Conservation (phyloP, 2,888 invertebrate genomes). For the Tenthredo scrophulariae region DNA sequence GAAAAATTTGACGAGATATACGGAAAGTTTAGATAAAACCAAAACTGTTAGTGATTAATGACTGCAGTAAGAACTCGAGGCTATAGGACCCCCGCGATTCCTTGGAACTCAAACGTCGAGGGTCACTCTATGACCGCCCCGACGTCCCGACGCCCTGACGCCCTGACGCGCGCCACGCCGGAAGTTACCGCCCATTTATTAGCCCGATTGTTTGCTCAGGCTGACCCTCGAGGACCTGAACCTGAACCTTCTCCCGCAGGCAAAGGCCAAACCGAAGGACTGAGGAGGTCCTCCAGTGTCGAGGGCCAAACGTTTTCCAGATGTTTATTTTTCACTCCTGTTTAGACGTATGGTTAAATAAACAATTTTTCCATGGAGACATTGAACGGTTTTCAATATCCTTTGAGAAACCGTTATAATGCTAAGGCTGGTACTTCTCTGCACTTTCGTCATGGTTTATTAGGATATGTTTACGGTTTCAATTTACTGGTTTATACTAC, state of each 20-base stretch:
- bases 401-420: neutral
- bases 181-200: conserved; percentile 61
- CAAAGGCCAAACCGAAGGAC: conserved; percentile 49
- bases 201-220: conserved; percentile 62
- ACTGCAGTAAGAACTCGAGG: neutral
- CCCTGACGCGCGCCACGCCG: conserved; percentile 55
- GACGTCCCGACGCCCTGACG: conserved; percentile 44
- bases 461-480: conserved; percentile 16
- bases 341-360: neutral
- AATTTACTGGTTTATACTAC: neutral
- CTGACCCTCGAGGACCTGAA: conserved; percentile 64
- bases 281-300: conserved; percentile 43
- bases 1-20: neutral
- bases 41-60: conserved; percentile 1
- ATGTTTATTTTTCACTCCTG: conserved; percentile 69
- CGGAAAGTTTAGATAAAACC: neutral
- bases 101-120: conserved; percentile 23
- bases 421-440: neutral
- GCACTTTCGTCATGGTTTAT: conserved; percentile 11
- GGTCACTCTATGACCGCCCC: neutral
- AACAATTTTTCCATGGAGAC: conserved; percentile 21
- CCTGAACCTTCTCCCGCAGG: conserved; percentile 57
- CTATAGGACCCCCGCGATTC: conserved; percentile 40
- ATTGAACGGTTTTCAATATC: conserved; percentile 1
- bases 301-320: conserved; percentile 60